Base-by-base conservation (phyloP, 2,797 vertebrate species). In the Geotria australis region DNA sequence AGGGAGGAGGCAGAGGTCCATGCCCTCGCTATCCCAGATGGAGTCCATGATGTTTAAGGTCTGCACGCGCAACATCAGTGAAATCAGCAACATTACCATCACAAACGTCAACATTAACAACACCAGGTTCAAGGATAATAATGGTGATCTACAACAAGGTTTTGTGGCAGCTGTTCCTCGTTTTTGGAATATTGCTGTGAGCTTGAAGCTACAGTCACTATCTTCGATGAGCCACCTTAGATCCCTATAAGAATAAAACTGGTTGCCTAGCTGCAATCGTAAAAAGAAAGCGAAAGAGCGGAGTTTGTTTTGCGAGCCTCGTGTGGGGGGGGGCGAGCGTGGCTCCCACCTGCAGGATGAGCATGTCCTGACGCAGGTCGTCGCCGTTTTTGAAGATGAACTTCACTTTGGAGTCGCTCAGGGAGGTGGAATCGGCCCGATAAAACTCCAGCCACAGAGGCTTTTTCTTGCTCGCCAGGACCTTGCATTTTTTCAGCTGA, bases 381-480 rank as follows among this genome's bases (percentile, higher is more conserved):
- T 98, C 91, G 1, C 91, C 91, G 1, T 96, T 83, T 64, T 98
- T 98, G 69, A 98, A 98, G 66, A 98, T 94, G 63, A 98, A 82
- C 58, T 89, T 88, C 58, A 98, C 95, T 24, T 38, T 38, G 4
- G 24, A 38, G 59, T 77, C 85, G 38, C 80, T 84, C 45, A 81
- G 65, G 4, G 81, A 81, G 58, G 82, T 95, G 61, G 78, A 73
- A 65, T 95, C 89, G 1, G 85, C 85, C 62, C 83, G 73, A 64
- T 79, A 83, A 62, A 98, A 98, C 72, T 96, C 85, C 56, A 98
- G 81, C 88, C 86, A 98, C 59, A 98, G 67, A 0, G 91, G 91
- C 59, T 94, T 98, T 72, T 98, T 98, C 73, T 98, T 98, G 46
- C 89, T 96, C 0, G 91, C 89, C 91, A 98, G 96, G 57, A 98